phyloP scores from a whole-genome alignment of 2,888 invertebrate genomes.

The Apamea epomidion region DNA sequence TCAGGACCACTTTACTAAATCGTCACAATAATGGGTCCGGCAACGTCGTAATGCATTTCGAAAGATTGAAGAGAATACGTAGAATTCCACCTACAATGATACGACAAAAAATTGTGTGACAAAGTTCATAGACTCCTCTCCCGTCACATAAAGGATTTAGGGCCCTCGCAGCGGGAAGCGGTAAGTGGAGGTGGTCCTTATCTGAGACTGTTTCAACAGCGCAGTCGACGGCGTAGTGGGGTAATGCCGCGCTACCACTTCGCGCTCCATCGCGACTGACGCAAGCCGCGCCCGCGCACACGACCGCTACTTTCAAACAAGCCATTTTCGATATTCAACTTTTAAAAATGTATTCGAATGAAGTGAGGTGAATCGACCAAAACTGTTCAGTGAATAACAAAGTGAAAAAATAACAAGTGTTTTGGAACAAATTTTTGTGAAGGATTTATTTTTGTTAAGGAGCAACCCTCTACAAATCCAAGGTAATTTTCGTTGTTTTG shows the following conservation, averaged over 20 bases:
- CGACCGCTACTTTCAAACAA: constrained; percentile 73
- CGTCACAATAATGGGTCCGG: constrained; percentile 65
- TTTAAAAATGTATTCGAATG: constrained; percentile 83
- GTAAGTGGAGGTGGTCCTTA: constrained; percentile 83
- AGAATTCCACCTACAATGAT: constrained; percentile 75
- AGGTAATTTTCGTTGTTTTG: constrained; percentile 79
- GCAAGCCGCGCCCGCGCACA: constrained; percentile 83
- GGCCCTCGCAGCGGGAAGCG: constrained; percentile 83
- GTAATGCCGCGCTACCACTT: constrained; percentile 76
- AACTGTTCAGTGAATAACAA: constrained; percentile 71
- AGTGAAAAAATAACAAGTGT: constrained; percentile 73
- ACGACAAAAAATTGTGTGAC: constrained; percentile 78
- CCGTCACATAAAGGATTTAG: constrained; percentile 80
- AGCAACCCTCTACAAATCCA: constrained; percentile 77
- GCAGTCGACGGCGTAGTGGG: constrained; percentile 80
- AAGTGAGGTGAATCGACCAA: constrained; percentile 83
- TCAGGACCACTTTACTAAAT: constrained; percentile 56
- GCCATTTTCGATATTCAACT: constrained; percentile 73
- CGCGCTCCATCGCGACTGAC: constrained; percentile 80
- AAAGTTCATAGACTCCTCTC: constrained; percentile 83
- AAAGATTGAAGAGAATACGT: constrained; percentile 68
- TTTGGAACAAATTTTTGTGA: constrained; percentile 73
- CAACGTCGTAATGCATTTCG: constrained; percentile 64
- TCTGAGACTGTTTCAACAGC: constrained; percentile 83
- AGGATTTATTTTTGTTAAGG: constrained; percentile 78